Percentiles rank a stretch among this genome's conserved stretches.
Conservation (phyloP, 2,888 invertebrate species). For the Cataglyphis cursor region DNA sequence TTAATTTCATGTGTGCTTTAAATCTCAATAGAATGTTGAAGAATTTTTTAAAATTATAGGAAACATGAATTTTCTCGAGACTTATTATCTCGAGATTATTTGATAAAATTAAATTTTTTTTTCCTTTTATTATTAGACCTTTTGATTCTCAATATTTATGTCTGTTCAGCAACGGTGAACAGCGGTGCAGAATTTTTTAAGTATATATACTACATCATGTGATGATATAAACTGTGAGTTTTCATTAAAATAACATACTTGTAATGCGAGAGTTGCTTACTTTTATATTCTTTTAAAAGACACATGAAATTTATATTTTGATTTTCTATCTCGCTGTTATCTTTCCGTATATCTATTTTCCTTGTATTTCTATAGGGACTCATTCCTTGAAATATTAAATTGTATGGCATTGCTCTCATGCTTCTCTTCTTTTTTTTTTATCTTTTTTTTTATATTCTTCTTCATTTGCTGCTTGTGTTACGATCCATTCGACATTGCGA, state of each 20-base stretch:
- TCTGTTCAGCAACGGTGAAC: neutral
- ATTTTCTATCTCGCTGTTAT: neutral
- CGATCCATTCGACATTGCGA: neutral
- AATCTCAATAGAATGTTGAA: constrained; percentile 1
- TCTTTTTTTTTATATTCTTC: neutral
- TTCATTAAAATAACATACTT: neutral
- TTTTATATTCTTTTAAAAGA: neutral
- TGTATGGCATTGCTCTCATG: neutral
- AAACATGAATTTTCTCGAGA: neutral
- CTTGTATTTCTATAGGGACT: constrained; percentile 4
- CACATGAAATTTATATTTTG: neutral
- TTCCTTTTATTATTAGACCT: neutral
- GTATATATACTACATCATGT: too few relatives aligned
- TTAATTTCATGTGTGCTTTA: neutral
- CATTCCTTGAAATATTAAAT: constrained; percentile 14
- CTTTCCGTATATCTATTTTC: neutral
- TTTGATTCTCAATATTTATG: neutral
- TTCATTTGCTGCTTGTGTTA: neutral
- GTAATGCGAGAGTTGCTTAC: neutral
- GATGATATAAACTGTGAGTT: neutral
- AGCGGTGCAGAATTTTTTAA: neutral
- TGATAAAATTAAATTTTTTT: neutral
- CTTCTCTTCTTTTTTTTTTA: neutral
- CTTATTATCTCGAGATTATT: neutral
- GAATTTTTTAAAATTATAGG: neutral